Evolutionary conservation across 2,888 invertebrate genomes (phyloP), one percentile per base, ranked within the genome.

Genomic region (Philopedon plagiatum): DNA sequence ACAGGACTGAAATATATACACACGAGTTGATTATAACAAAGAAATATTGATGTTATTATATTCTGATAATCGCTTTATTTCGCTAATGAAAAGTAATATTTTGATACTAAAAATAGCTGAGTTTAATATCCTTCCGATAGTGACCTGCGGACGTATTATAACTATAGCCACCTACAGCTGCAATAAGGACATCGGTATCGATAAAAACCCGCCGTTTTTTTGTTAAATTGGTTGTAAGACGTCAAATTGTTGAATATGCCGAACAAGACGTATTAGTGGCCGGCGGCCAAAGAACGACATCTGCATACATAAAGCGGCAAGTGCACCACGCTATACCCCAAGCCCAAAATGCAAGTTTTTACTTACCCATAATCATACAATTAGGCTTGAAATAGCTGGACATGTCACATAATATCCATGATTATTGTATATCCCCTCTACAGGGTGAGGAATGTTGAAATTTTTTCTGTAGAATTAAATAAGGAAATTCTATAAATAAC

Each of bases 221-320:
- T 23, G 1, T 41, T 60, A 26, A 41, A 60, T 60, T 44, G 60
- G 23, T 41, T 60, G 29, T 54, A 15, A 13, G 34, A 62, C 62
- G 46, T 49, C 62, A 32, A 62, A 49, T 62, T 49, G 62, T 29
- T 62, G 34, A 34, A 62, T 62, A 46, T 62, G 62, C 62, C 62
- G 62, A 62, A 62, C 49, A 62, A 62, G 62, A 62, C 49, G 62
- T 46, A 62, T 62, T 49, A 23, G 49, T 62, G 15, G 62, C 49
- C 34, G 5, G 21, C 7, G 21, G 62, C 49, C 49, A 51, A 49
- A 49, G 46, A 37, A 62, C 62, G 62, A 62, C 62, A 62, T 62
- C 62, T 62, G 62, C 62, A 62, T 62, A 49, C 41, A 26, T 60
- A 60, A 60, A 60, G 44, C 60, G 15, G 39, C 60, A 39, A 60